Percentiles rank a stretch among this genome's conserved stretches.
phyloP scores from a whole-genome alignment of 2,888 invertebrate species.

The Anodontia alba region DNA sequence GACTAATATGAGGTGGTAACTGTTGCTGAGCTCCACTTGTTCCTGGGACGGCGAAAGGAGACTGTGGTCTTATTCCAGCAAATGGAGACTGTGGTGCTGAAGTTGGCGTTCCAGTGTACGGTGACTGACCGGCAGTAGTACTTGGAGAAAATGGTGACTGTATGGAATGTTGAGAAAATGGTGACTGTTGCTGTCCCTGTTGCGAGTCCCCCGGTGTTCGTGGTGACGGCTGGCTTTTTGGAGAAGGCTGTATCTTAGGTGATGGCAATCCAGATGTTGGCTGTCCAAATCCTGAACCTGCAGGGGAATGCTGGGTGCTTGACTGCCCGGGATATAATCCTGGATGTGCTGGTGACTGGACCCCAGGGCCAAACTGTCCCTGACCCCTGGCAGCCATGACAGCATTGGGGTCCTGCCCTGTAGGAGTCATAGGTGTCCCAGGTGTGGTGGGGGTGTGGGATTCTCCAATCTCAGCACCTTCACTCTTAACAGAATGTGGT shows the following conservation, averaged over 20 bases:
- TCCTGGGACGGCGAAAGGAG: constrained; percentile 69
- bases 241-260: constrained; percentile 75
- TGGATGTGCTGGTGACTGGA: constrained; percentile 69
- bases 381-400: constrained; percentile 49
- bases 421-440: constrained; percentile 63
- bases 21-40: constrained; percentile 53
- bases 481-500: constrained; percentile 43
- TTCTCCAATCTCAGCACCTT: constrained; percentile 48
- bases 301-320: constrained; percentile 58
- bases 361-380: constrained; percentile 59
- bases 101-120: constrained; percentile 57
- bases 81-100: constrained; percentile 77
- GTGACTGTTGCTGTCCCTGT: constrained; percentile 73
- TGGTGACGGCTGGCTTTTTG: constrained; percentile 78
- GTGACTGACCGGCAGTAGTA: constrained; percentile 43
- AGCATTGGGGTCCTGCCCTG: constrained; percentile 36
- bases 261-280: constrained; percentile 69
- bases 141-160: constrained; percentile 75
- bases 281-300: constrained; percentile 4
- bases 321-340: constrained; percentile 37
- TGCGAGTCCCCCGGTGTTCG: constrained; percentile 76
- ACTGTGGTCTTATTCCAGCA: constrained; percentile 61
- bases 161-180: constrained; percentile 72
- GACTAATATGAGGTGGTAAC: constrained; percentile 55
- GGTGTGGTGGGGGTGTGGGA: constrained; percentile 55